phyloP scores from a whole-genome alignment of 2,797 vertebrate species.

The Avahi laniger region DNA sequence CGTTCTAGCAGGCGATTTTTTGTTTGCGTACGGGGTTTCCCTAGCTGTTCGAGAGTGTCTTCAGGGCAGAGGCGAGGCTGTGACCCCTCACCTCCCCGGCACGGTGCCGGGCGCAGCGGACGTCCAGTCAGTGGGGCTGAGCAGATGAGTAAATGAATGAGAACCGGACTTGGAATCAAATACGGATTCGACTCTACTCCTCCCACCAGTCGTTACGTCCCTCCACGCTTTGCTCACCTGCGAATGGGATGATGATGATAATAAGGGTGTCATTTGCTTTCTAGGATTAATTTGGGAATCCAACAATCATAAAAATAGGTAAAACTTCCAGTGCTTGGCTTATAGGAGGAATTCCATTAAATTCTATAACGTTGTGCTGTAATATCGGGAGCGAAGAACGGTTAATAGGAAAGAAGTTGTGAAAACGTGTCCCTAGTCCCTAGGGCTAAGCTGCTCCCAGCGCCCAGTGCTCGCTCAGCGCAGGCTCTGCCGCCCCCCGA shows the following conservation, averaged over 20 bases:
- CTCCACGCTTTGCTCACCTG: not conserved
- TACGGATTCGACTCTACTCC: not conserved
- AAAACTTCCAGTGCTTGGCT: not conserved
- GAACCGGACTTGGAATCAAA: not conserved
- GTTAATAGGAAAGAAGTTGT: not conserved
- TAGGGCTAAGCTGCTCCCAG: not conserved
- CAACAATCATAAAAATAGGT: not conserved
- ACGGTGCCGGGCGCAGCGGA: too few relatives aligned
- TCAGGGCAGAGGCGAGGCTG: not conserved
- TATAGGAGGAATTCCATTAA: not conserved
- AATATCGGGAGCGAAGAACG: not conserved
- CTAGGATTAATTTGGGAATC: not conserved
- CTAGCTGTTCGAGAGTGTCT: not conserved
- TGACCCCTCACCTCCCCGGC: not conserved
- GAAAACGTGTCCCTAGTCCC: not conserved
- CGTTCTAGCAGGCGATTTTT: too few relatives aligned
- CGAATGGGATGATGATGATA: not conserved
- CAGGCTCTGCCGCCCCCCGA: not conserved
- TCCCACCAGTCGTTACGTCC: not conserved
- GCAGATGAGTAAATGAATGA: not conserved
- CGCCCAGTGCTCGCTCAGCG: fast-evolving
- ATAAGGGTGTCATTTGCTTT: not conserved
- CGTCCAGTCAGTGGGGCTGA: not conserved
- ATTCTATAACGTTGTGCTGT: not conserved
- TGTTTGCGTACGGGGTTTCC: not conserved